These are phyloP conservation scores for Melinopterus prodromus DNA, from an alignment of 2,888 invertebrate species.

Conservation along the genomic window DNA sequence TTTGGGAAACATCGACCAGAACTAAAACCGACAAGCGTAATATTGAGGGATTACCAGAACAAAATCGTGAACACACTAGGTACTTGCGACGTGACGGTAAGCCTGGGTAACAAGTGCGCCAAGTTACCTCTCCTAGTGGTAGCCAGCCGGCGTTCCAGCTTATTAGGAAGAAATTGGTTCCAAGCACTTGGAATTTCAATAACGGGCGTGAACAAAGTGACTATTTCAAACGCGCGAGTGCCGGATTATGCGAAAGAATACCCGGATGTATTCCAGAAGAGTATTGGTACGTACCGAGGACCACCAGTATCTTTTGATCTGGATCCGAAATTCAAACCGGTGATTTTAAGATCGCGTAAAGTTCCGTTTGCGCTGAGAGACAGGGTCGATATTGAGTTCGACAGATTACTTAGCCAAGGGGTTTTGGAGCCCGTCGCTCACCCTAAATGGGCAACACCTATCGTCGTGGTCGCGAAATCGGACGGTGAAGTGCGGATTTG, in stretches of 20 bases:
- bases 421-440: constrained; percentile 41
- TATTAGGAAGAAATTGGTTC: constrained; percentile 18
- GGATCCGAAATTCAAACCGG: constrained; percentile 19
- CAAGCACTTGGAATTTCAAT: constrained; percentile 9
- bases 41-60: constrained; percentile 12
- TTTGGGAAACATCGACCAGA: constrained; percentile 6
- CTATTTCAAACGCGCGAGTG: background rate
- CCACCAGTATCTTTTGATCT: constrained; percentile 35
- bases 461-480: constrained; percentile 45
- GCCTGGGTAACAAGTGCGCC: background rate
- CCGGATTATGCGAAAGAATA: constrained; percentile 5
- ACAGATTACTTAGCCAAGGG: constrained; percentile 41
- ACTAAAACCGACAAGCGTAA: background rate
- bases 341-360: constrained; percentile 34
- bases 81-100: background rate
- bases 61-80: background rate
- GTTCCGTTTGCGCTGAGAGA: constrained; percentile 40
- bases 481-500: constrained; percentile 47
- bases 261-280: constrained; percentile 7
- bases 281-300: constrained; percentile 14
- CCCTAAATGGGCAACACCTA: constrained; percentile 48
- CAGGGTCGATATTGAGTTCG: constrained; percentile 41
- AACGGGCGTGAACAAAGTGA: constrained; percentile 9
- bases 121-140: constrained; percentile 4
- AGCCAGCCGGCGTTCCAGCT: background rate